A percentile compares a stretch with the other conserved stretches of the same genome.
Evolutionary conservation across 2,888 invertebrate genomes (phyloP).

Genomic region (Phalangium opilio): DNA sequence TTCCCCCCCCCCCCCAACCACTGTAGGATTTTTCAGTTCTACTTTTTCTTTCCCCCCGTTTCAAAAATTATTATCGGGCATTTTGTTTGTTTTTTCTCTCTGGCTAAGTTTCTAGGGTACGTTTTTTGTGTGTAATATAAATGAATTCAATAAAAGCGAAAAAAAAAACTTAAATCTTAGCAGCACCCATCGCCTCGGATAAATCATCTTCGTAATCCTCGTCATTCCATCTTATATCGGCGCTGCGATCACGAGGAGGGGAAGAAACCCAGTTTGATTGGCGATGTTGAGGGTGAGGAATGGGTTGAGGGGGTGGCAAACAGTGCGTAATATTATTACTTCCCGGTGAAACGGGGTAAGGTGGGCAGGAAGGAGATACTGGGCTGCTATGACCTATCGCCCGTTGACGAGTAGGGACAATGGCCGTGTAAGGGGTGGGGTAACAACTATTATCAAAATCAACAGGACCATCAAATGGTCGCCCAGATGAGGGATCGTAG

Average conservation of each 20-base stretch:
- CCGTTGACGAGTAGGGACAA: conserved; percentile 14
- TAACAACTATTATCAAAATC: conserved; percentile 9
- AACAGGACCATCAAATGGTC: conserved; percentile 13
- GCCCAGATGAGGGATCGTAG: conserved; percentile 18
- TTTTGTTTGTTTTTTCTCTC: too few relatives aligned
- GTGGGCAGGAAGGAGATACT: conserved; percentile 12
- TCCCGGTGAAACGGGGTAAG: conserved; percentile 6
- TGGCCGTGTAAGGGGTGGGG: conserved; percentile 1
- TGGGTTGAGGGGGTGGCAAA: conserved; percentile 7
- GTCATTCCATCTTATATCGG: background rate
- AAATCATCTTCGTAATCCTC: conserved; percentile 13
- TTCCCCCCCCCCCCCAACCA: too few relatives aligned
- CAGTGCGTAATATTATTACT: background rate
- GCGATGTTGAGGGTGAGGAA: conserved; percentile 5
- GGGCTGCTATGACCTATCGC: conserved; percentile 7
- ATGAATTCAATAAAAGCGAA: too few relatives aligned
- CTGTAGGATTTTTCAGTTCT: too few relatives aligned
- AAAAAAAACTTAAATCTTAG: conserved; percentile 9
- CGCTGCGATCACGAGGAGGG: background rate
- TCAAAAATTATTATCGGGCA: too few relatives aligned
- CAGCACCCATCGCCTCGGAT: conserved; percentile 17
- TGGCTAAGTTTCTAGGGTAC: too few relatives aligned
- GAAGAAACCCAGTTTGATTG: background rate
- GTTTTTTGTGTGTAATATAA: too few relatives aligned
- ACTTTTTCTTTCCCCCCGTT: too few relatives aligned